Evolutionary conservation across 2,113 vertebrate species (phyloP).

Genomic region (Albula glossodonta): DNA sequence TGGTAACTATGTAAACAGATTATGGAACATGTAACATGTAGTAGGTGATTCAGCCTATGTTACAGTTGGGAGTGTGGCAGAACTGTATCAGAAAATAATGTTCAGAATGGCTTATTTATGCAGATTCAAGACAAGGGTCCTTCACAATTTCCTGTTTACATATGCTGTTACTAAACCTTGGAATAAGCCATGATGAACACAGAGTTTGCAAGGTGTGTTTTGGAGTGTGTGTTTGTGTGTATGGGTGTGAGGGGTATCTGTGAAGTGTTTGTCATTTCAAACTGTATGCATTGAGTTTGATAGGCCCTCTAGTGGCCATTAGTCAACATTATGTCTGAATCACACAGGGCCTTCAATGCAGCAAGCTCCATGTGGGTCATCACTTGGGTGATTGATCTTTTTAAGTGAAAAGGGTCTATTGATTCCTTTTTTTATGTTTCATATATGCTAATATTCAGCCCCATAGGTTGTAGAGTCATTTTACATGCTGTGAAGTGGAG

Average conservation of each 20-base stretch:
- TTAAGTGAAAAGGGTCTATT: background rate
- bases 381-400: background rate
- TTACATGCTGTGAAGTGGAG: background rate
- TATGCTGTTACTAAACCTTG: background rate
- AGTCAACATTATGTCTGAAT: background rate
- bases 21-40: background rate
- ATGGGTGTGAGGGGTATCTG: background rate
- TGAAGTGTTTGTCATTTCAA: background rate
- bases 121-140: background rate
- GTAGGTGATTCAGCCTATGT: background rate
- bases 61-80: background rate
- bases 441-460: background rate
- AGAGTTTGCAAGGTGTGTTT: background rate
- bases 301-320: constrained; percentile 19
- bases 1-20: background rate
- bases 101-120: background rate
- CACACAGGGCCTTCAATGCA: background rate
- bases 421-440: background rate
- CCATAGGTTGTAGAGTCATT: background rate
- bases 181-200: background rate
- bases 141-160: background rate
- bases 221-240: background rate
- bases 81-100: background rate
- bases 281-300: background rate
- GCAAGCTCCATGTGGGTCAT: background rate